These are phyloP conservation scores for Plagiodera versicolora DNA, from an alignment of 2,888 invertebrate species.

Conservation along the genomic window DNA sequence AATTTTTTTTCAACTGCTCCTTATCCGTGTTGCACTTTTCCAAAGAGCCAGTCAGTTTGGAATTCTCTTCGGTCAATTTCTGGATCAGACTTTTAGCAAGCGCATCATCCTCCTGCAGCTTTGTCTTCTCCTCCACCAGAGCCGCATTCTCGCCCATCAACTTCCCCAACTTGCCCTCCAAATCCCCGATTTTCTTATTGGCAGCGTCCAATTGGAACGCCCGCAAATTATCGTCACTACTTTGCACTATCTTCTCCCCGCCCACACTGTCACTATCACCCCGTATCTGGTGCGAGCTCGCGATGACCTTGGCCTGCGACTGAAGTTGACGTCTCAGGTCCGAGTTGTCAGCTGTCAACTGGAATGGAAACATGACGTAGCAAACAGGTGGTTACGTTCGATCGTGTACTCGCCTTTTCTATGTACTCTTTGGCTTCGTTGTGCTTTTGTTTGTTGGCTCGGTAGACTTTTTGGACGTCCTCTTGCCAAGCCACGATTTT, in stretches of 20 bases:
- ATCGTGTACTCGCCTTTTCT: conserved; percentile 42
- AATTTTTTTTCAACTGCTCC: conserved; percentile 15
- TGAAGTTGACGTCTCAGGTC: background rate
- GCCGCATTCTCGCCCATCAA: conserved; percentile 25
- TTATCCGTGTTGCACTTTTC: conserved; percentile 6
- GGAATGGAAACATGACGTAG: too few species aligned
- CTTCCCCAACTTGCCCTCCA: conserved; percentile 30
- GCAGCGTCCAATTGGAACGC: conserved; percentile 39
- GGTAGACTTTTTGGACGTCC: conserved; percentile 65
- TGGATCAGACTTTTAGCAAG: too few species aligned
- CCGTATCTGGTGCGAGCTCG: conserved; percentile 53
- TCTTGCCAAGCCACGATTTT: conserved; percentile 66
- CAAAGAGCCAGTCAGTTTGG: background rate
- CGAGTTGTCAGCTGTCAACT: background rate
- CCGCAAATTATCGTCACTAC: conserved; percentile 33
- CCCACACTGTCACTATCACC: conserved; percentile 8
- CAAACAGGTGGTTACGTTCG: too few species aligned
- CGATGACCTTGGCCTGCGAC: conserved; percentile 40
- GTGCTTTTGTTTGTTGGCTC: conserved; percentile 67
- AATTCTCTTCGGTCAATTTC: conserved; percentile 10
- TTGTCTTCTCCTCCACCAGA: conserved; percentile 2
- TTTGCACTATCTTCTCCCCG: conserved; percentile 17
- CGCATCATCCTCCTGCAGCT: too few species aligned
- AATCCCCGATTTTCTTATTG: conserved; percentile 39
- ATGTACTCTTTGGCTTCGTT: conserved; percentile 65